Percentiles rank a stretch among this genome's conserved stretches.
phyloP scores from a whole-genome alignment of 2,888 invertebrate species.

The Hybos culiciformis region DNA sequence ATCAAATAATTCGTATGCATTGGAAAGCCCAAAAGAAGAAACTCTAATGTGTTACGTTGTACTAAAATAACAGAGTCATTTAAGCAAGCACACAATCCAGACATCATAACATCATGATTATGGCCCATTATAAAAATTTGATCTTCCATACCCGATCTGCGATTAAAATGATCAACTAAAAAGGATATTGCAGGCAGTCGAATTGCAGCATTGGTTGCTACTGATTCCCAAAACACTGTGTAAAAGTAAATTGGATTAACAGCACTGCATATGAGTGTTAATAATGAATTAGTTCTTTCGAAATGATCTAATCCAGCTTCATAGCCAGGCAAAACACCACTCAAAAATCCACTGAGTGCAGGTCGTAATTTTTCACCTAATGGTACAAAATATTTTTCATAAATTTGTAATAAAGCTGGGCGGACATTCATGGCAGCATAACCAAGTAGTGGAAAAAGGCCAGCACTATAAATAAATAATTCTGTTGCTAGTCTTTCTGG shows the following conservation, averaged over 20 bases:
- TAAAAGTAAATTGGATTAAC: slow-evolving; percentile 70
- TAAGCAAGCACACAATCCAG: slow-evolving; percentile 62
- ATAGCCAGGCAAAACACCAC: slow-evolving; percentile 74
- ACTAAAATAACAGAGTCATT: slow-evolving; percentile 71
- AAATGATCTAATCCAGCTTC: slow-evolving; percentile 76
- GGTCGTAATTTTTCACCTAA: slow-evolving; percentile 55
- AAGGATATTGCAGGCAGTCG: slow-evolving; percentile 71
- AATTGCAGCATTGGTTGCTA: slow-evolving; percentile 65
- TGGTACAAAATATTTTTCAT: slow-evolving; percentile 79
- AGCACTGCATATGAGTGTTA: slow-evolving; percentile 47
- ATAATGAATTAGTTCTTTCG: slow-evolving; percentile 44
- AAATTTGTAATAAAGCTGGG: slow-evolving; percentile 63
- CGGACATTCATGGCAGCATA: slow-evolving; percentile 84
- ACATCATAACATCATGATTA: slow-evolving; percentile 69
- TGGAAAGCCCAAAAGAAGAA: slow-evolving; percentile 69
- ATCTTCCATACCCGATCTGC: slow-evolving; percentile 62
- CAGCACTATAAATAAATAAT: slow-evolving; percentile 63
- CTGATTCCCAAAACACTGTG: slow-evolving; percentile 77
- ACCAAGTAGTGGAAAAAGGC: slow-evolving; percentile 76
- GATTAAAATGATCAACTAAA: slow-evolving; percentile 65
- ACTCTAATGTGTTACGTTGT: slow-evolving; percentile 72
- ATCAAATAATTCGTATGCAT: slow-evolving; percentile 62
- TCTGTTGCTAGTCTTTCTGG: slow-evolving; percentile 66
- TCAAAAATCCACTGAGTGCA: slow-evolving; percentile 72
- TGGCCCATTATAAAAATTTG: slow-evolving; percentile 73